Evolutionary conservation across 2,888 invertebrate species (phyloP), one percentile per base, ranked within the genome.

Genomic region (Endomychus coccineus): DNA sequence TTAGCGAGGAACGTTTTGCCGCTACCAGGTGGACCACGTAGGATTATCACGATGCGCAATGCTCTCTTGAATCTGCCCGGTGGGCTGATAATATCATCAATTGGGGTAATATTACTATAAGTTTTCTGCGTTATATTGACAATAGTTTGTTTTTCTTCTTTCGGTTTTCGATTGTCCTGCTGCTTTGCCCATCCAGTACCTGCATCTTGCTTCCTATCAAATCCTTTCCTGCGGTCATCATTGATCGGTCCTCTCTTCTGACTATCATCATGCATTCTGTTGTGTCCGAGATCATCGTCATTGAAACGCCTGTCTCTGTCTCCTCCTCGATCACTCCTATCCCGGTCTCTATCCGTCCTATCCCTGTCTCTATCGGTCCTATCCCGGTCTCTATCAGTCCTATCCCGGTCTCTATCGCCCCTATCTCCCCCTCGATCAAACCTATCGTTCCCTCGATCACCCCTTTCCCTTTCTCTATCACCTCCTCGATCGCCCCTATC

Each of bases 11-110:
- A 85, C 4, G 91, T 88, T 69, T 96, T 96, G 21, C 96, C 96
- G 64, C 92, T 86, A 6, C 96, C 96, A 0, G 96, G 94, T 10
- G 88, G 82, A 3, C 96, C 96, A 62, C 96, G 71, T 31, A 97
- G 67, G 52, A 97, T 85, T 39, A 95, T 81, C 16, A 87, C 88
- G 51, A 96, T 81, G 62, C 76, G 69, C 11, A 72, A 72, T 12
- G 95, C 90, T 50, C 96, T 75, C 50, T 77, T 79, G 41, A 74
- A 71, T 29, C 95, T 75, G 5, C 87, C 88, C 2, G 95, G 94
- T 13, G 75, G 66, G 56, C 78, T 75, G 29, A 95, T 66, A 40
- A 96, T 66, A 59, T 94, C 92, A 58, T 92, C 89, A 50, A 94
- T 81, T 66, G 74, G 75, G 21, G 81, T 75, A 16, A 68, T 64